Conservation (phyloP, 2,797 vertebrate genomes). For the Paedocypris micromegethes region DNA sequence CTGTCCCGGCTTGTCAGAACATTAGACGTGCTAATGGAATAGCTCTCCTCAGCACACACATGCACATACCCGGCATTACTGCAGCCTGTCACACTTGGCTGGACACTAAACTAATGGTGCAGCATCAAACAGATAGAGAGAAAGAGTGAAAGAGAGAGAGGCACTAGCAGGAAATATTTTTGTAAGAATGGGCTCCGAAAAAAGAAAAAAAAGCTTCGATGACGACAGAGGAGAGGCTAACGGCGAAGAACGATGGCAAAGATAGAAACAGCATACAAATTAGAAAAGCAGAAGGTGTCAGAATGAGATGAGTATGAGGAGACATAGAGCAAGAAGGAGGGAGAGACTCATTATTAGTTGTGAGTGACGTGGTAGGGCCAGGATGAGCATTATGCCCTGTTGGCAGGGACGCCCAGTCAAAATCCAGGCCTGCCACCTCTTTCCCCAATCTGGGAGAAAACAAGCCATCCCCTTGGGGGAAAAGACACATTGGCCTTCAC, state of each 20-base stretch:
- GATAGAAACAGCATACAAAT: constrained; percentile 57
- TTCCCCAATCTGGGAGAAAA: constrained; percentile 46
- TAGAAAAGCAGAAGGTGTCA: constrained; percentile 54
- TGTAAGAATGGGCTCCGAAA: constrained; percentile 61
- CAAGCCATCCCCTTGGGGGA: constrained; percentile 51
- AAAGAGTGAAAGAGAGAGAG: constrained; percentile 60
- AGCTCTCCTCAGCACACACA: constrained; percentile 65
- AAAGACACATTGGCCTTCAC: constrained; percentile 44
- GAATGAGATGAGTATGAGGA: constrained; percentile 41
- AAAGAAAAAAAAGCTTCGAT: constrained; percentile 44
- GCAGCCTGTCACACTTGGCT: constrained; percentile 92
- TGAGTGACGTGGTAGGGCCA: constrained; percentile 50
- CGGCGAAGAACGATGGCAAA: constrained; percentile 28
- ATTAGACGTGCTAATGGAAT: constrained; percentile 90
- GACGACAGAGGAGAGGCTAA: constrained; percentile 43
- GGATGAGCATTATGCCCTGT: constrained; percentile 51
- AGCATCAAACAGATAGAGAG: constrained; percentile 56
- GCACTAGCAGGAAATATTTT: constrained; percentile 57
- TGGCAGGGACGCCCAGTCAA: constrained; percentile 41
- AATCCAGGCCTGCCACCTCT: constrained; percentile 50
- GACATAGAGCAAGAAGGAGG: constrained; percentile 20
- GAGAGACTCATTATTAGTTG: constrained; percentile 52
- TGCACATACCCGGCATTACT: constrained; percentile 77
- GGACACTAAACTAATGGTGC: constrained; percentile 98
- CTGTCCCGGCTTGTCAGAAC: constrained; percentile 87